Base-by-base conservation (phyloP, 2,888 invertebrate genomes). In the Tachystola acroxantha region DNA sequence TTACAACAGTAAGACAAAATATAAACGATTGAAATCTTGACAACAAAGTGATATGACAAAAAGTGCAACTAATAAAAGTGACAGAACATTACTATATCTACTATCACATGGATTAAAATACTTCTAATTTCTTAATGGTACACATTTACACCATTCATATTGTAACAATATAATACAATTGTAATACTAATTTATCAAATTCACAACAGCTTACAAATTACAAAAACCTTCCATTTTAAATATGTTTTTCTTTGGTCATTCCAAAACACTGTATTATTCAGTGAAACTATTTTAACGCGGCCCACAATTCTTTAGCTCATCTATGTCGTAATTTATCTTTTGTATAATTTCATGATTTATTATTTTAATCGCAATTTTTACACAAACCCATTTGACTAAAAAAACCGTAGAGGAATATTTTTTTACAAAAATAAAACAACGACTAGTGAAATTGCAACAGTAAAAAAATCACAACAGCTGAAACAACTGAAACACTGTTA, bases 81-180 rank as follows among this genome's bases (percentile, higher is more conserved):
- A 29, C 37, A 36, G 37, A 14, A 39, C 34, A 30, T 29, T 25
- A 42, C 59, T 63, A 63, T 48, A 62, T 57, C 84, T 85, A 84
- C 79, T 85, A 85, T 85, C 85, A 85, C 84, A 85, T 81, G 75
- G 66, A 82, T 78, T 74, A 72, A 64, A 67, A 81, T 81, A 81
- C 78, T 75, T 77, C 60, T 70, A 66, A 54, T 53, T 58, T 40
- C 16, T 40, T 34, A 59, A 62, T 64, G 56, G 61, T 53, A 59
- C 32, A 65, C 58, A 67, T 60, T 62, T 57, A 68, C 51, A 64
- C 53, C 42, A 55, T 57, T 62, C 42, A 54, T 50, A n/a, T n/a
- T n/a, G 34, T 61, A 67, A 68, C 62, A 63, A 53, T 71, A 64
- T 57, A 62, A 63, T 67, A 69, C 60, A 66, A 46, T 58, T 50